Evolutionary conservation across 2,888 invertebrate species (phyloP).

Genomic region (Masnerella sp.): DNA sequence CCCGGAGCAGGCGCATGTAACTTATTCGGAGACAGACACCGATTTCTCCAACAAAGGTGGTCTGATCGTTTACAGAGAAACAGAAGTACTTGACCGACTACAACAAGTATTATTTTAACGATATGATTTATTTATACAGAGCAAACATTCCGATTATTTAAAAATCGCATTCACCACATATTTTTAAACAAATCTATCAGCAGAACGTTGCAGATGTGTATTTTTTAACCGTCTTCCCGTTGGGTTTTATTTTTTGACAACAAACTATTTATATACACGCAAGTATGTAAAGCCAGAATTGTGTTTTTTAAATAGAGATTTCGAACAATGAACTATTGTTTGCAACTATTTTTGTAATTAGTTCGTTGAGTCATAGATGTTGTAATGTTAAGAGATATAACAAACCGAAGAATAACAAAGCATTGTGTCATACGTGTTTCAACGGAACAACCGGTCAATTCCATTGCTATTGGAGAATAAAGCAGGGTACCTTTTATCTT

Average conservation of each 20-base stretch:
- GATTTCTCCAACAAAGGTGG: slow-evolving; percentile 79
- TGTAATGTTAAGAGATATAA: background rate
- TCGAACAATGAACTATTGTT: background rate
- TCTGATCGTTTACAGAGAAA: slow-evolving; percentile 79
- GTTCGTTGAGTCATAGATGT: background rate
- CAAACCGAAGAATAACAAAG: background rate
- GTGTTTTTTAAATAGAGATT: background rate
- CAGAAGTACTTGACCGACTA: slow-evolving; percentile 69
- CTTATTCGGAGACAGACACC: slow-evolving; percentile 60
- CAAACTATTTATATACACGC: background rate
- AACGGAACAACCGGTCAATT: background rate
- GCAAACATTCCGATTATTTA: slow-evolving; percentile 30
- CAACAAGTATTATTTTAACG: slow-evolving; percentile 53
- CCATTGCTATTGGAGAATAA: background rate
- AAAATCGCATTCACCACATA: background rate
- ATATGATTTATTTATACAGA: background rate
- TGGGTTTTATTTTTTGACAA: background rate
- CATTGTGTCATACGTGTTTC: background rate
- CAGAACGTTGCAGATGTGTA: background rate
- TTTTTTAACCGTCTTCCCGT: slow-evolving; percentile 10
- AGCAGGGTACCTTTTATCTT: background rate
- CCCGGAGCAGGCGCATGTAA: slow-evolving; percentile 1
- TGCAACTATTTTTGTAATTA: slow-evolving; percentile 19
- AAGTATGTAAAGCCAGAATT: background rate
- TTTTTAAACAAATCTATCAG: background rate